phyloP scores from a whole-genome alignment of 2,113 vertebrate genomes.

The Mustela lutreola region DNA sequence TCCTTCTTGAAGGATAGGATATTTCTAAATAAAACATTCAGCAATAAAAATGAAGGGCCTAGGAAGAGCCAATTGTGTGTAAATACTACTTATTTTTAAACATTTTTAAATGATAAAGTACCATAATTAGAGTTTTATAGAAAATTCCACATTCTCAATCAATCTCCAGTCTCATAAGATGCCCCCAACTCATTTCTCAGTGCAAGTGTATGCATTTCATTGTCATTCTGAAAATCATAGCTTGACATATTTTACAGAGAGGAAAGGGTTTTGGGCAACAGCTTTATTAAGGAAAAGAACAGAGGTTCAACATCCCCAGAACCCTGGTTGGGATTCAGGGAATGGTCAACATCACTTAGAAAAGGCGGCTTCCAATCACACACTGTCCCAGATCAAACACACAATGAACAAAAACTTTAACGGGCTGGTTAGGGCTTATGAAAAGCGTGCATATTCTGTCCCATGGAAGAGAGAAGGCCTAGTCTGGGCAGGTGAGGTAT shows the following conservation, averaged over 20 bases:
- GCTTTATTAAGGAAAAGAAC: background rate
- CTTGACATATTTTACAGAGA: background rate
- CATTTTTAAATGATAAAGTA: background rate
- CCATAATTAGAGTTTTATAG: background rate
- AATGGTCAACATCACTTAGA: background rate
- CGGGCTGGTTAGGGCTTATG: background rate
- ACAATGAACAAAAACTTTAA: background rate
- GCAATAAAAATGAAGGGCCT: background rate
- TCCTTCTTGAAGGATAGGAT: background rate
- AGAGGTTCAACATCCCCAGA: background rate
- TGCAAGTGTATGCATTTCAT: background rate
- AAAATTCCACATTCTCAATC: background rate
- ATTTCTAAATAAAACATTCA: background rate
- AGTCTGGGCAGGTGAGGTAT: rapidly evolving
- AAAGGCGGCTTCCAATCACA: background rate
- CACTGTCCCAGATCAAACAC: background rate
- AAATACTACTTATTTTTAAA: background rate
- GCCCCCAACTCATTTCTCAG: background rate
- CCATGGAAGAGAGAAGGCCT: background rate
- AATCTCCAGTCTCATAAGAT: background rate
- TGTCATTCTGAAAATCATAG: background rate
- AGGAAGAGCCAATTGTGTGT: background rate
- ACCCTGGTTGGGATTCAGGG: background rate
- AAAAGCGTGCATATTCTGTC: rapidly evolving
- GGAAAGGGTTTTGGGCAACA: background rate